These are phyloP conservation scores for Myotis planiceps DNA, from an alignment of 2,797 vertebrate genomes.

Conservation along the genomic window DNA sequence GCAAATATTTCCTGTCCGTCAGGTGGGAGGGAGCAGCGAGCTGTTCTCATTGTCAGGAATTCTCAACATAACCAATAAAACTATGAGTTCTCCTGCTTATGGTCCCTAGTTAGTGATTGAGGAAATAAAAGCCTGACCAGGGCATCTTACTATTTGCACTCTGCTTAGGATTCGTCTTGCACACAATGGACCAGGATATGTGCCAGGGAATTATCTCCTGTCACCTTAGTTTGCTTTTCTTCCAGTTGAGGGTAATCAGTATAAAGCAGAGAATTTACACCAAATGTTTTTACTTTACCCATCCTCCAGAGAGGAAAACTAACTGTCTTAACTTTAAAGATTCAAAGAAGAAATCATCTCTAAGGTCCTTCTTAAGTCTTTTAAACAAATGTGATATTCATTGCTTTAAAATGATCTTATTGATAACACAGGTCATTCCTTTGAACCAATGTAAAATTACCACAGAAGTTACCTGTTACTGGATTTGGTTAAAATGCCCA, in stretches of 20 bases:
- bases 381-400: slow-evolving; percentile 14
- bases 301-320: neutral
- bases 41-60: slow-evolving; percentile 34
- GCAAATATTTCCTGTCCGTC: neutral
- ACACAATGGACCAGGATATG: neutral
- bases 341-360: neutral
- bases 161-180: neutral
- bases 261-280: neutral
- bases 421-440: neutral
- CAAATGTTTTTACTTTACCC: neutral
- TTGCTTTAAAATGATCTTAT: slow-evolving; percentile 14
- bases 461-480: neutral
- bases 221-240: neutral
- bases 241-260: neutral
- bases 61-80: neutral
- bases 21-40: neutral
- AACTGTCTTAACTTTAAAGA: neutral
- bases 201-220: neutral
- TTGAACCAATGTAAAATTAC: slow-evolving; percentile 26
- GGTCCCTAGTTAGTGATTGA: neutral
- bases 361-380: neutral
- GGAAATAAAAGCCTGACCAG: slow-evolving; percentile 31
- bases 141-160: neutral
- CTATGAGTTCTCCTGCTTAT: neutral
- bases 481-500: slow-evolving; percentile 17